Conservation (phyloP, 2,113 vertebrate genomes). For the Rafetus swinhoei region DNA sequence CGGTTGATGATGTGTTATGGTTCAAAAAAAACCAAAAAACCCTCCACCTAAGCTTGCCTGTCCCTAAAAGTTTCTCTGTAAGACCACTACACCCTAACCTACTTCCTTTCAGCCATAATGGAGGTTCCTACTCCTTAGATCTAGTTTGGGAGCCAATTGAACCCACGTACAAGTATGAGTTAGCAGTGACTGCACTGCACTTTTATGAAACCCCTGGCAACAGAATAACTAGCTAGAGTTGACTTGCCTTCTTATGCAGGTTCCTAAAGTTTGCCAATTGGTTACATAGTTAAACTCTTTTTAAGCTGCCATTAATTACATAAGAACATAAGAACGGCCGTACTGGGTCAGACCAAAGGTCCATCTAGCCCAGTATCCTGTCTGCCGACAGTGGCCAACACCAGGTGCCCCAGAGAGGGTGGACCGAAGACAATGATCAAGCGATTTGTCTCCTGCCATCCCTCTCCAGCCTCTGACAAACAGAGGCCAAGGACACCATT, state of each 20-base stretch:
- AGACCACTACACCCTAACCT: not conserved
- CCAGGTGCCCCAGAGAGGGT: too few species aligned
- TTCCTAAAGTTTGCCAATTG: not conserved
- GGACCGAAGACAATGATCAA: too few species aligned
- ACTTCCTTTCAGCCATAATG: not conserved
- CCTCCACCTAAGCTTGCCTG: not conserved
- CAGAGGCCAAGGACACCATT: too few species aligned
- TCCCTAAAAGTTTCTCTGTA: slow-evolving; percentile 16
- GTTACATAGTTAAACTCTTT: not conserved
- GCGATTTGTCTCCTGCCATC: too few species aligned
- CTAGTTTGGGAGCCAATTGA: not conserved
- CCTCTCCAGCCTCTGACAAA: too few species aligned
- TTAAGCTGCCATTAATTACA: not conserved
- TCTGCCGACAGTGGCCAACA: too few species aligned
- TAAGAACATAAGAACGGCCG: too few species aligned
- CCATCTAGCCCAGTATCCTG: too few species aligned
- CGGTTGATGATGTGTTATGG: too few species aligned
- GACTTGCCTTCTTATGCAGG: fast-evolving
- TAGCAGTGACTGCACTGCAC: not conserved
- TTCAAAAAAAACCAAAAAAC: not conserved
- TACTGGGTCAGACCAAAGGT: too few species aligned
- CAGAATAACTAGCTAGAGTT: not conserved
- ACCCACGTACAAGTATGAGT: not conserved
- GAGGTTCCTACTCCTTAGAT: not conserved
- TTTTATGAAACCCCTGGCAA: not conserved